Base-by-base conservation (phyloP, 1,140 invertebrate genomes). In the Drosophila tropicalis region DNA sequence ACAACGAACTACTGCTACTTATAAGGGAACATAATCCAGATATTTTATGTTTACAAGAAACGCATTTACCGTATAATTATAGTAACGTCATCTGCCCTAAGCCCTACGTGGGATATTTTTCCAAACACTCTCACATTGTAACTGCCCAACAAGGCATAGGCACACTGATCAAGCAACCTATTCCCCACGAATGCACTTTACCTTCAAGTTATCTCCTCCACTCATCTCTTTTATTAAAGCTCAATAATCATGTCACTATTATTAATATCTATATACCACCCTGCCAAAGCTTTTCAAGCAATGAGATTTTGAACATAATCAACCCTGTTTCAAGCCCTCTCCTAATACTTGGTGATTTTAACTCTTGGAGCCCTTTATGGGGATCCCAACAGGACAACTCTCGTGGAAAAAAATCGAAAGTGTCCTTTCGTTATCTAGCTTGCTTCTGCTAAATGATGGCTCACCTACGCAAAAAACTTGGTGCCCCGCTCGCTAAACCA, bases 381-480 rank as follows among this genome's bases (percentile, higher is more conserved):
- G n/a, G n/a, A n/a, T n/a, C n/a, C n/a, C n/a, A n/a, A n/a, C n/a
- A n/a, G n/a, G n/a, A n/a, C n/a, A n/a, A n/a, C n/a, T n/a, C n/a
- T n/a, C n/a, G n/a, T n/a, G n/a, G n/a, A n/a, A n/a, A n/a, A n/a
- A n/a, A n/a, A n/a, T n/a, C n/a, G n/a, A n/a, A n/a, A n/a, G n/a
- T n/a, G n/a, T n/a, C n/a, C n/a, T n/a, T n/a, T n/a, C n/a, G n/a
- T n/a, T n/a, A n/a, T n/a, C n/a, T n/a, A n/a, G n/a, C 40, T n/a
- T n/a, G n/a, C 40, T 41, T n/a, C 40, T 41, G n/a, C n/a, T 41
- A 15, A 13, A n/a, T 41, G 40, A n/a, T n/a, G 40, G 40, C 34
- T 36, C 34, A 12, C 10, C 34, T 36, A 36, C 34, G 62, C 47
- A 32, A 62, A 32, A 44, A 69, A 32, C 58, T 62, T 22, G 55